Evolutionary conservation across 2,888 invertebrate genomes (phyloP), one percentile per base, ranked within the genome.

Genomic region (Ophion obscuratus): DNA sequence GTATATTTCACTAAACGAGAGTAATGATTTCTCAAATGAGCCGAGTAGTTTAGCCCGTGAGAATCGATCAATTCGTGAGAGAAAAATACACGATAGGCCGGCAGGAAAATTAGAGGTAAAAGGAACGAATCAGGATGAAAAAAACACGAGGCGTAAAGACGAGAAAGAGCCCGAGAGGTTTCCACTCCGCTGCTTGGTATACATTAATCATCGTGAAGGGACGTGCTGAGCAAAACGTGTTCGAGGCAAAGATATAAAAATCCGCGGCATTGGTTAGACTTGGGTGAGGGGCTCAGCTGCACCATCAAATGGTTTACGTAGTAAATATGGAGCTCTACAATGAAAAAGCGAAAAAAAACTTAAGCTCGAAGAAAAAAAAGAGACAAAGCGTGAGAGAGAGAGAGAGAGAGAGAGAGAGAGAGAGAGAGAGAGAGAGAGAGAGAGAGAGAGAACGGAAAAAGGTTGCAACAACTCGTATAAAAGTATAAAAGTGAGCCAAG

Each of bases 121-220:
- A 70, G 75, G 44, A 44, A 67, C 59, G 68, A 59, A 31, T 47
- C 47, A 70, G 74, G 24, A 53, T 74, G 73, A 59, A 27, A 20
- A 68, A 82, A 71, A 71, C 20, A 53, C 36, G 9, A 36, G 66
- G 75, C 6, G 27, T 44, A 59, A 83, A 86, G 75, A 66, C 7
- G 17, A 67, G 64, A 79, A 44, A 64, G 36, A 59, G 64, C 61
- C 47, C 47, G 10, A 64, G 71, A 62, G 70, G 61, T 59, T 40
- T 73, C 40, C 81, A 70, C 74, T 86, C 83, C 84, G 78, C 83
- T 61, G 14, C 67, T 44, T 44, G 61, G 74, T 73, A 17, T 87
- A 83, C 90, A 90, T 90, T 90, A 90, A 90, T 90, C 90, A 90
- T 88, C 75, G 84, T 31, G 53, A 40, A 82, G 68, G 44, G 85